Evolutionary conservation across 2,888 invertebrate species (phyloP).

Genomic region (Ennomos fuscantarius): DNA sequence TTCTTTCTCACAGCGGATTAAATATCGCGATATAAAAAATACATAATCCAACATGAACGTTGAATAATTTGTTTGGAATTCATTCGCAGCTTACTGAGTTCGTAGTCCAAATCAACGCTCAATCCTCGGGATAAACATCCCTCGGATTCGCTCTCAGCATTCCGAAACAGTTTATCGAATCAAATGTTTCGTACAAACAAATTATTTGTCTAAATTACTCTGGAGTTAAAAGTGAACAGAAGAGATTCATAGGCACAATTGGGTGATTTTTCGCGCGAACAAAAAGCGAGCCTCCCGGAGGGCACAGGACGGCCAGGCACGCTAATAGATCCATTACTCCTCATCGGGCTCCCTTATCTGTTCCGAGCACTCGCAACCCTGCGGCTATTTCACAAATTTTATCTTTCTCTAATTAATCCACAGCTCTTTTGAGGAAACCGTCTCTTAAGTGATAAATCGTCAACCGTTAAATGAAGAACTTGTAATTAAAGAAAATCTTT

Average conservation of each 20-base stretch:
- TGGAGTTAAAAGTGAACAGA: constrained; percentile 54
- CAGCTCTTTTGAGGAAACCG: constrained; percentile 72
- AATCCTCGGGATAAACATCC: constrained; percentile 58
- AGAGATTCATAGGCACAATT: constrained; percentile 61
- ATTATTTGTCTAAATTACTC: constrained; percentile 54
- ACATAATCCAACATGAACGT: constrained; percentile 51
- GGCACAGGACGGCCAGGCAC: constrained; percentile 52
- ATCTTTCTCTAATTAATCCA: constrained; percentile 80
- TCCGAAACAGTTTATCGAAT: constrained; percentile 63
- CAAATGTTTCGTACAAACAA: constrained; percentile 63
- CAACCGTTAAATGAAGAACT: constrained; percentile 66
- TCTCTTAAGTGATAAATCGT: constrained; percentile 76
- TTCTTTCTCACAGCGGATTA: constrained; percentile 32
- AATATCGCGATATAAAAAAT: constrained; percentile 47
- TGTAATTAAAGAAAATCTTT: constrained; percentile 76
- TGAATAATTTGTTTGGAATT: constrained; percentile 61
- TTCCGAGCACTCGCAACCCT: constrained; percentile 69
- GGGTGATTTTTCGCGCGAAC: constrained; percentile 62
- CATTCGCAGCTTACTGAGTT: constrained; percentile 51
- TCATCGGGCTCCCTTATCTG: constrained; percentile 73
- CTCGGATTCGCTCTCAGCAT: constrained; percentile 43
- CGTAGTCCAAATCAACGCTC: constrained; percentile 55
- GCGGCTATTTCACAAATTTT: constrained; percentile 77
- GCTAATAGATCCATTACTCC: constrained; percentile 75
- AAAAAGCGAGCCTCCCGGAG: constrained; percentile 52